Base-by-base conservation (phyloP, 2,113 vertebrate species). In the Sinocyclocheilus anshuiensis region DNA sequence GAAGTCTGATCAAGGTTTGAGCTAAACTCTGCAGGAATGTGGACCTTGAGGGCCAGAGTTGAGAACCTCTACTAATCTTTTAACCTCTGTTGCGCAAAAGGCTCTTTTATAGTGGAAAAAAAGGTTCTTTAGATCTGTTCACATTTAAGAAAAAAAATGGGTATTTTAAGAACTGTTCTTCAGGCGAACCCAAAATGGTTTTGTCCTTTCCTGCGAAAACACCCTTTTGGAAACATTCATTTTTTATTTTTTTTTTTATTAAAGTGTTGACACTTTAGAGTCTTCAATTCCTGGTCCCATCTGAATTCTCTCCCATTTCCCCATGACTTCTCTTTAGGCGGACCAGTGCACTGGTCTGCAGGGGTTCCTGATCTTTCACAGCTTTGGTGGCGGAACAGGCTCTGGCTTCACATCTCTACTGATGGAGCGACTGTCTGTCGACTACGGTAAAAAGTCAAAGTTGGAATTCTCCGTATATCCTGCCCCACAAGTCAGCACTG, bases 401-500 rank as follows among this genome's bases (percentile, higher is more conserved):
- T 77, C 75, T 55, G 75, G 75, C 20, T 77, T 77, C 75, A 77
- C 75, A 33, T 77, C 75, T 77, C 16, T 77, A 16, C 75, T 77
- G 15, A 77, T 77, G 75, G 75, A 77, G 48, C 48, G 75, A 26
- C 26, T 77, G 8, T 77, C 75, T 77, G 75, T 77, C 0, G 75
- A 55, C 4, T 77, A 77, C 0, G 75, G 75, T 20, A 77, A 77
- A 29, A 77, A 77, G 48, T 77, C 75, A 0, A 77, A 77, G 48
- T 33, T 77, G 75, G 75, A 77, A 8, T 77, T 77, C 26, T 77
- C 75, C 0, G 48, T 77, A 9, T 77, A 55, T 77, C 75, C 75
- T 55, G 75, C 75, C n/a, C 75, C 75, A 8, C 75, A 77, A 26
- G 75, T 77, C 24, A 55, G 75, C 48, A 77, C 75, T 0, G 75